Percentiles rank a stretch among this genome's conserved stretches.
phyloP scores from a whole-genome alignment of 2,113 vertebrate genomes.

The Vireo altiloquus region DNA sequence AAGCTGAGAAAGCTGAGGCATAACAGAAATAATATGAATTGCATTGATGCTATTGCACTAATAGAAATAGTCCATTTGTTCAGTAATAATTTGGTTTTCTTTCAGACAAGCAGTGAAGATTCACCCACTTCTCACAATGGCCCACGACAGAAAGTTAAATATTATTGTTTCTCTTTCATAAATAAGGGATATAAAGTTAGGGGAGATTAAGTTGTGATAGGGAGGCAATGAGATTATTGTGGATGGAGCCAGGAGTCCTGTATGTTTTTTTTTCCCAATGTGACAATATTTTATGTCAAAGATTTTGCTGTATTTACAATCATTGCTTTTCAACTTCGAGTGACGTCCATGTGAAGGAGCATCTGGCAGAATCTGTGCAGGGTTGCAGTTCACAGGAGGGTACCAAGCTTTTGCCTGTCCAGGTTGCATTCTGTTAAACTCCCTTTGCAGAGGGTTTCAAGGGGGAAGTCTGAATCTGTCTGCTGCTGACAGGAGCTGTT shows the following conservation, averaged over 20 bases:
- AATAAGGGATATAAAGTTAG: background rate
- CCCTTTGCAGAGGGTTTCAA: background rate
- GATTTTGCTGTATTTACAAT: background rate
- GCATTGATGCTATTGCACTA: background rate
- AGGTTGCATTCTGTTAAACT: background rate
- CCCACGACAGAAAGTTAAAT: background rate
- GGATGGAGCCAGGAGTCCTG: background rate
- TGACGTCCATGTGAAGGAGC: background rate
- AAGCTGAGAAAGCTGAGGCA: background rate
- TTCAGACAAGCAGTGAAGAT: background rate
- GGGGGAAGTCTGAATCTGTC: background rate
- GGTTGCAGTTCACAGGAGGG: background rate
- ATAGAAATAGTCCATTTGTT: background rate
- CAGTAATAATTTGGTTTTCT: background rate
- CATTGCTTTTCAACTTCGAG: background rate
- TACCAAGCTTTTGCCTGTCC: background rate
- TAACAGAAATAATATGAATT: background rate
- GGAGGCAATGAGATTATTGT: background rate
- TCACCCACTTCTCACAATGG: background rate
- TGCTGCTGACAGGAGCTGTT: background rate
- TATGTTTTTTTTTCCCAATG: background rate
- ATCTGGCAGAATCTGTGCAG: background rate
- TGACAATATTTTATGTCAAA: background rate
- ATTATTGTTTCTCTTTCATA: background rate
- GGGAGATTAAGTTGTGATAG: background rate